phyloP scores from a whole-genome alignment of 2,888 invertebrate species.

The Eurytoma californica region DNA sequence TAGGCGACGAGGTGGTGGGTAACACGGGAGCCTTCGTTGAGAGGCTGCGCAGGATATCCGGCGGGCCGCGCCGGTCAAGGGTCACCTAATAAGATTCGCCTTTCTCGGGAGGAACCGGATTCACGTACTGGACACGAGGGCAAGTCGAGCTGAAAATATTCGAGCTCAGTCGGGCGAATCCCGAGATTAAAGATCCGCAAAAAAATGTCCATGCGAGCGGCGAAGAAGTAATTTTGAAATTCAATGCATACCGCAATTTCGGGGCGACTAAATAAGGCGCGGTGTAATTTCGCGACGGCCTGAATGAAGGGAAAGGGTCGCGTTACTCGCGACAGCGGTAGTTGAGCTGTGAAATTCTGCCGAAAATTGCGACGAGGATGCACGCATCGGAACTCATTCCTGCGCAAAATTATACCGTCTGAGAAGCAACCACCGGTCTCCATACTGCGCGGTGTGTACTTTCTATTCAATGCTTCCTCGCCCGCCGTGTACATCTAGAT shows the following conservation, averaged over 20 bases:
- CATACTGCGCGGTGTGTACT: neutral
- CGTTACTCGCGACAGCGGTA: neutral
- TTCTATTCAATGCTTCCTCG: neutral
- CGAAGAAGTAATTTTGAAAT: neutral
- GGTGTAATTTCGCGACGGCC: too few relatives aligned
- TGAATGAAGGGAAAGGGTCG: too few relatives aligned
- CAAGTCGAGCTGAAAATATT: slow-evolving; percentile 44
- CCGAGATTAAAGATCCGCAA: neutral
- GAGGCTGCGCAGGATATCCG: slow-evolving; percentile 28
- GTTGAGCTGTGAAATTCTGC: slow-evolving; percentile 8
- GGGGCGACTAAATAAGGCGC: too few relatives aligned
- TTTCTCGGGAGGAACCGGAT: slow-evolving; percentile 14
- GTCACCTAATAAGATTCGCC: slow-evolving; percentile 45
- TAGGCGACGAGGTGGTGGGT: neutral
- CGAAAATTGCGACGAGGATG: slow-evolving; percentile 1
- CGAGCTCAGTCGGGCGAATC: slow-evolving; percentile 9
- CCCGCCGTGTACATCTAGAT: neutral
- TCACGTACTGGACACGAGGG: neutral
- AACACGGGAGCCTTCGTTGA: neutral
- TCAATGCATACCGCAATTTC: too few relatives aligned
- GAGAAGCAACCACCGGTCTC: slow-evolving; percentile 1
- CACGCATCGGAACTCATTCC: slow-evolving; percentile 12
- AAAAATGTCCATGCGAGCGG: neutral
- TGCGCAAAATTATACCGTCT: slow-evolving; percentile 30
- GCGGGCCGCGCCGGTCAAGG: slow-evolving; percentile 17